Conservation (phyloP, 37 sponge, comb jelly and placozoan species). For the Mnemiopsis leidyi region DNA sequence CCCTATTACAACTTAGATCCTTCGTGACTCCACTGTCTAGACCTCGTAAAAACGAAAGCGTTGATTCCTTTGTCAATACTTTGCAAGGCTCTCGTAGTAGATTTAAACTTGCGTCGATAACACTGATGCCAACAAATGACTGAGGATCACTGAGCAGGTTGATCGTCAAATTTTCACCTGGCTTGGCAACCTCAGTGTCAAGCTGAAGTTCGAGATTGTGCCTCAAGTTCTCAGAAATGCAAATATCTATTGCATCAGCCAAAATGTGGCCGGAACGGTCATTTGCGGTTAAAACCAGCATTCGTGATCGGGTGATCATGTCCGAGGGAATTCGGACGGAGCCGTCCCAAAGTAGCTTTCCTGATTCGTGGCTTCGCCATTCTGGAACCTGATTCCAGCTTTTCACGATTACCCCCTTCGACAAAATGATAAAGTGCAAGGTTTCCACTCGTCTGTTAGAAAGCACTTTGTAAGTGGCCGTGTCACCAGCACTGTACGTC, state of each 20-base stretch:
- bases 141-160: not conserved
- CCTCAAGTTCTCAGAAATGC: not conserved
- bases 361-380: not conserved
- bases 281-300: not conserved
- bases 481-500: not conserved
- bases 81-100: slow-evolving; percentile 10
- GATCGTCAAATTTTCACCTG: slow-evolving; percentile 13
- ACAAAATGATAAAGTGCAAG: not conserved
- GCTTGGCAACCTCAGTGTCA: not conserved
- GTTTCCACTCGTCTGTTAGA: not conserved
- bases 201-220: not conserved
- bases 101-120: not conserved
- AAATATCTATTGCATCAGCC: slow-evolving; percentile 20
- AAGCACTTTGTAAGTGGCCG: not conserved
- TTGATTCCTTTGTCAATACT: slow-evolving; percentile 49
- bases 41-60: not conserved
- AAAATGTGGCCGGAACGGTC: not conserved
- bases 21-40: not conserved
- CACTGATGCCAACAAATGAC: slow-evolving; percentile 18
- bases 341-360: not conserved
- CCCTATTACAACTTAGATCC: slow-evolving; percentile 12
- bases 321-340: not conserved
- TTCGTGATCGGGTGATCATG: not conserved
- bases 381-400: not conserved
- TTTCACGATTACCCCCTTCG: slow-evolving; percentile 41